Percentiles rank a stretch among this genome's conserved stretches.
These are phyloP conservation scores for Erethizon dorsatum DNA, from an alignment of 2,797 vertebrate species.

Conservation along the genomic window DNA sequence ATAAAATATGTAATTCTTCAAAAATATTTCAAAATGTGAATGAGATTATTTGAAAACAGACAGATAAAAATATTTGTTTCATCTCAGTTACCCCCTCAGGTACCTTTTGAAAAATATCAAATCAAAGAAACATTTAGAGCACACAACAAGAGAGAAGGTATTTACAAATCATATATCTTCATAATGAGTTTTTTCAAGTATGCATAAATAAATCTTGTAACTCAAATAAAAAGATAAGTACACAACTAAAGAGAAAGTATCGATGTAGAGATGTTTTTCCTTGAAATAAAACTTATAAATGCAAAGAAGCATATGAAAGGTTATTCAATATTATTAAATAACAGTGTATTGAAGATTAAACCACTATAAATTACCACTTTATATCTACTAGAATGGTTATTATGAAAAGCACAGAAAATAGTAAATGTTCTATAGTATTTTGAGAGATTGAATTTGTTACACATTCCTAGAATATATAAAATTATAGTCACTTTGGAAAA, in stretches of 20 bases:
- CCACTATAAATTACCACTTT: not conserved
- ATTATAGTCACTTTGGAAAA: not conserved
- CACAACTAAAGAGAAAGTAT: not conserved
- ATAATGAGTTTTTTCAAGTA: not conserved
- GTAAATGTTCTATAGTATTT: not conserved
- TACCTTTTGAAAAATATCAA: not conserved
- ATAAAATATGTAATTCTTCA: not conserved
- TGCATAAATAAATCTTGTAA: not conserved
- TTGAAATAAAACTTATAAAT: constrained; percentile 1
- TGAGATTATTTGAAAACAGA: not conserved
- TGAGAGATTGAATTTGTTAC: not conserved
- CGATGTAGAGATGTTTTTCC: not conserved
- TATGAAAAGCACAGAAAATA: not conserved
- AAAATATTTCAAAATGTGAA: not conserved
- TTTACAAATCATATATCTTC: not conserved
- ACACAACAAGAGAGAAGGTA: not conserved
- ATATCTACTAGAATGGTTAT: not conserved
- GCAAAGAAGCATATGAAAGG: not conserved
- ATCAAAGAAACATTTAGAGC: not conserved
- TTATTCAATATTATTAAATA: not conserved
- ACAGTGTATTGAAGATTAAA: not conserved
- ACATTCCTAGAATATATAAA: not conserved
- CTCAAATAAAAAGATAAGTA: not conserved
- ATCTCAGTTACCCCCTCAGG: not conserved
- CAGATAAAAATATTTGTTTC: not conserved